Base-by-base conservation (phyloP, 92 coral and sea anemone species). In the Paragorgia papillata region DNA sequence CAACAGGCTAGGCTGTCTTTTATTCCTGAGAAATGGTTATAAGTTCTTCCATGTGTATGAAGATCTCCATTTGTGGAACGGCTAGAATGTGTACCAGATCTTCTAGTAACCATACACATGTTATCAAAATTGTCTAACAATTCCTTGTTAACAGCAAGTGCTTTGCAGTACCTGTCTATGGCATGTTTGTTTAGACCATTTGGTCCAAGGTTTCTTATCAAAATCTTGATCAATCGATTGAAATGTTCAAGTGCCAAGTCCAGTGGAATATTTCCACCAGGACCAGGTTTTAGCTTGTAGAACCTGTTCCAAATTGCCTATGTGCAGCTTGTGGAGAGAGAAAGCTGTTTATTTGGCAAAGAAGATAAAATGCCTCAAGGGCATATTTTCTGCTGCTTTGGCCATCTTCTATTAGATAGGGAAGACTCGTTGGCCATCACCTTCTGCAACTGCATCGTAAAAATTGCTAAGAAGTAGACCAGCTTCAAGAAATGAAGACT, bases 181-280 rank as follows among this genome's bases (percentile, higher is more conserved):
- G 14, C 57, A 33, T 25, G 29, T 17, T 53, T 68, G n/a, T 21
- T 66, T 27, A 66, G 39, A 27, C 53, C 73, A 66, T 66, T 66
- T 17, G 73, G 53, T 29, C 73, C 73, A 27, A 37, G n/a, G n/a
- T n/a, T 66, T 66, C 19, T 32, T 40, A 37, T 34, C 55, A 66
- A 66, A 12, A 43, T 66, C 73, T 66, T 66, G 27, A 66, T n/a
- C 13, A 66, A 27, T 27, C 73, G 12, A 46, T 66, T 66, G 44
- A 66, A 66, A 66, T 66, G 73, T 54, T 66, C 73, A 3, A 66
- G 73, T 66, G 73, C 51, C 54, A 66, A 66, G 32, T 66, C 73
- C 13, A 66, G 44, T 18, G 73, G 73, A 66, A 66, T 66, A 66
- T 66, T 66, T 41, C 73, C 73, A 66, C 73, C 55, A 66, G 75